These are phyloP conservation scores for Erythrocercus mccallii DNA, from an alignment of 2,113 vertebrate species.

Conservation along the genomic window DNA sequence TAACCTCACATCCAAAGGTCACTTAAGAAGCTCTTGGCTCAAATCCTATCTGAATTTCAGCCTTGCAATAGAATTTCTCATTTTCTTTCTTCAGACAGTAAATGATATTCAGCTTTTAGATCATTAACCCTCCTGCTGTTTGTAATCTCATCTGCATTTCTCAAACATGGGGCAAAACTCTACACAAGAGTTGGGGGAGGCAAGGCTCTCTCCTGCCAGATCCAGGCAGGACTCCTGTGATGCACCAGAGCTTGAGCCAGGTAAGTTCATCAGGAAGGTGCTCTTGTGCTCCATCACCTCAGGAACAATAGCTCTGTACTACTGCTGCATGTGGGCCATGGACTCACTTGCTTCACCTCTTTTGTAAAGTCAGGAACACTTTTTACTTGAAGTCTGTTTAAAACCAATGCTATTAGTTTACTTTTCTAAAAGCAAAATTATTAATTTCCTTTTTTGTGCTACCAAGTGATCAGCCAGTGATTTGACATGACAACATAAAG, in stretches of 20 bases:
- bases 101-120: background rate
- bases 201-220: background rate
- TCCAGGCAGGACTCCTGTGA: background rate
- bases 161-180: background rate
- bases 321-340: rapidly evolving
- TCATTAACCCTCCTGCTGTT: background rate
- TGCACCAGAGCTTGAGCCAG: background rate
- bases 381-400: background rate
- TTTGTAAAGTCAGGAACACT: background rate
- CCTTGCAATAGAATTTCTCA: background rate
- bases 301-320: background rate
- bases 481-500: background rate
- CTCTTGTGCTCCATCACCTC: background rate
- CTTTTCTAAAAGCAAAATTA: background rate
- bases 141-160: background rate
- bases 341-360: background rate
- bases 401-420: background rate
- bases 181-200: background rate
- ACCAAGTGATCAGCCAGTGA: background rate
- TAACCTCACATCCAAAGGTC: background rate
- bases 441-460: background rate
- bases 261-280: background rate
- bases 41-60: background rate
- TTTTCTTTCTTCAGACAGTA: background rate
- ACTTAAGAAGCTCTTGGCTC: background rate